Evolutionary conservation across 2,888 invertebrate species (phyloP), one percentile per base, ranked within the genome.

Genomic region (Tenthredo livida): DNA sequence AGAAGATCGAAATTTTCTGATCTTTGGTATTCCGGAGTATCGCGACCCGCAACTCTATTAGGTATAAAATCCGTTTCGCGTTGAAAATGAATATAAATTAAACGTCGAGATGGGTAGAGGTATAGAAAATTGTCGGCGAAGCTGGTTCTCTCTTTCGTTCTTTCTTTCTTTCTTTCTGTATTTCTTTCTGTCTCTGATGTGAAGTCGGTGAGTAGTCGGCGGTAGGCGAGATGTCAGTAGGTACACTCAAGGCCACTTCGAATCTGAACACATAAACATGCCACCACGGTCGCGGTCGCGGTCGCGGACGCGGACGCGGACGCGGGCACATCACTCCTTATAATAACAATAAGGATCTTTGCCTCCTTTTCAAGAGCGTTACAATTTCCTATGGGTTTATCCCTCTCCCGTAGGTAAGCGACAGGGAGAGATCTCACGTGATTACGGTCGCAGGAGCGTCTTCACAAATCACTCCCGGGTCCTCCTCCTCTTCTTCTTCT

Each of bases 201-300:
- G 37, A 33, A 33, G 58, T 9, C 58, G 78, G 37, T 29, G 12
- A 50, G 77, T 17, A 25, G 77, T 77, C n/a, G 54, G 58, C 40
- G 80, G 61, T 80, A 80, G 80, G 80, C 80, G 80, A 80, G 80
- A 80, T 80, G 80, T 80, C 80, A 80, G 80, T 77, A 89, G 86
- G 89, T 89, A 90, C 89, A 90, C 90, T 90, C 92, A 92, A 93
- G 93, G 93, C 91, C 92, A 89, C 91, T 88, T 90, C 91, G 92
- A 92, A 92, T 92, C 91, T 91, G 92, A 88, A 90, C 91, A 92
- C 92, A 92, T 93, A 93, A 93, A 93, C 91, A 92, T 92, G 92
- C 92, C 92, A 91, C 88, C 58, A 21, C 80, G 65, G 83, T 65
- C 54, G 37, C 61, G 89, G 90, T 88, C 91, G 89, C 88, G 92